Evolutionary conservation across 92 coral and sea anemone species (phyloP).

Genomic region (Phymanthus crucifer): DNA sequence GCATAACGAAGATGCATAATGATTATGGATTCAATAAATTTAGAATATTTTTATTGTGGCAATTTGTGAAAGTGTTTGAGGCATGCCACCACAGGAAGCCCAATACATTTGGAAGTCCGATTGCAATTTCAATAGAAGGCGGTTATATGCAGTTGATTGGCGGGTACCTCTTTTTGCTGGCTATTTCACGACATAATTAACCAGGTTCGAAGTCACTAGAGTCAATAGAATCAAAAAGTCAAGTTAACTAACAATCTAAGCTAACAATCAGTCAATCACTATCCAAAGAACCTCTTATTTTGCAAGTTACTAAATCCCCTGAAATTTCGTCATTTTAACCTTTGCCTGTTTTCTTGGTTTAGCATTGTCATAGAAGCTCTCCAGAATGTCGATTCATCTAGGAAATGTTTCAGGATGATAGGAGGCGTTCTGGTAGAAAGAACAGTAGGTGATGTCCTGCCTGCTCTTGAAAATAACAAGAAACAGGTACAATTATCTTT

Average conservation of each 20-base stretch:
- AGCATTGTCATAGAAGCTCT: slow-evolving; percentile 92
- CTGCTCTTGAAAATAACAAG: slow-evolving; percentile 86
- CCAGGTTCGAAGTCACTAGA: too few species aligned
- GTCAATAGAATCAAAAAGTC: too few species aligned
- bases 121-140: too few species aligned
- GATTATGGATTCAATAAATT: neutral
- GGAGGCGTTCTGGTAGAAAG: slow-evolving; percentile 98
- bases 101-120: neutral
- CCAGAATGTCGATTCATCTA: slow-evolving; percentile 76
- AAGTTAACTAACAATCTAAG: too few species aligned
- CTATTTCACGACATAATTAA: too few species aligned
- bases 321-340: neutral
- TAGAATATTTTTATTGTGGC: neutral
- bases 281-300: too few species aligned
- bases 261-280: too few species aligned
- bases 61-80: neutral
- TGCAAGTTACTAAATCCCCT: too few species aligned
- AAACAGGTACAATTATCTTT: slow-evolving; percentile 61
- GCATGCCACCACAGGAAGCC: slow-evolving; percentile 3
- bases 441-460: slow-evolving; percentile 93
- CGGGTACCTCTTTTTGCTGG: too few species aligned
- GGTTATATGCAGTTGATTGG: neutral
- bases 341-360: slow-evolving; percentile 10
- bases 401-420: slow-evolving; percentile 94
- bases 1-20: neutral